Percentiles rank a stretch among this genome's conserved stretches.
These are phyloP conservation scores for Tupiocoris notatus DNA, from an alignment of 2,888 invertebrate genomes.

Conservation along the genomic window DNA sequence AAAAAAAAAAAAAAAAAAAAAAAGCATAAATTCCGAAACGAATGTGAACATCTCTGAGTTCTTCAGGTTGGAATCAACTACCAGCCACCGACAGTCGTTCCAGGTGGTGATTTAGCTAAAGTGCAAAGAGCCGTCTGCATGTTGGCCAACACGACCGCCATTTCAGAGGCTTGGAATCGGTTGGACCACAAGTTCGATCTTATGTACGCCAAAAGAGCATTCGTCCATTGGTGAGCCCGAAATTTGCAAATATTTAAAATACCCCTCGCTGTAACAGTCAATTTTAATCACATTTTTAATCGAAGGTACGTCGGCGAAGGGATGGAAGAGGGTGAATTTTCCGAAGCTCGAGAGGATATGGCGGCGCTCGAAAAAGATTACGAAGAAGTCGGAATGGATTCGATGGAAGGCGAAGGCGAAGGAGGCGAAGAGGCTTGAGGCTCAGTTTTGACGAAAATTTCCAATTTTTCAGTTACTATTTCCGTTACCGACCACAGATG, in stretches of 20 bases:
- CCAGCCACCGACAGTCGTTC: slow-evolving; percentile 57
- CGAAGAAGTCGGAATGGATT: slow-evolving; percentile 85
- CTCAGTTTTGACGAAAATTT: slow-evolving; percentile 2
- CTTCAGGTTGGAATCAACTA: slow-evolving; percentile 59
- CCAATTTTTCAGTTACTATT: not conserved
- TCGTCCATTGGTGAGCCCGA: slow-evolving; percentile 66
- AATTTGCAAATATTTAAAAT: no score
- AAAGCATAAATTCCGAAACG: no score
- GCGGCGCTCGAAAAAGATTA: slow-evolving; percentile 82
- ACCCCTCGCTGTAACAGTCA: no score
- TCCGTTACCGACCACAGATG: not conserved
- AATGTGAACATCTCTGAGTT: no score
- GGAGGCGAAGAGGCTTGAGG: slow-evolving; percentile 70
- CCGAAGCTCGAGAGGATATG: slow-evolving; percentile 58
- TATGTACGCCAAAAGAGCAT: slow-evolving; percentile 68
- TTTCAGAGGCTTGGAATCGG: slow-evolving; percentile 67
- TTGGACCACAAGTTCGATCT: slow-evolving; percentile 68
- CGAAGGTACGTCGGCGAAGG: slow-evolving; percentile 71
- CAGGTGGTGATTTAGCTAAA: slow-evolving; percentile 60
- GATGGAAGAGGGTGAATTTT: slow-evolving; percentile 76
- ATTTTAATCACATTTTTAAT: no score
- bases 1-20: no score
- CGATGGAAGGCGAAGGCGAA: slow-evolving; percentile 76
- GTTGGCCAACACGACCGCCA: slow-evolving; percentile 67
- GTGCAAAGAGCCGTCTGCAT: slow-evolving; percentile 66